Conservation (phyloP, 2,797 vertebrate species). For the Halcyon chelicuti region DNA sequence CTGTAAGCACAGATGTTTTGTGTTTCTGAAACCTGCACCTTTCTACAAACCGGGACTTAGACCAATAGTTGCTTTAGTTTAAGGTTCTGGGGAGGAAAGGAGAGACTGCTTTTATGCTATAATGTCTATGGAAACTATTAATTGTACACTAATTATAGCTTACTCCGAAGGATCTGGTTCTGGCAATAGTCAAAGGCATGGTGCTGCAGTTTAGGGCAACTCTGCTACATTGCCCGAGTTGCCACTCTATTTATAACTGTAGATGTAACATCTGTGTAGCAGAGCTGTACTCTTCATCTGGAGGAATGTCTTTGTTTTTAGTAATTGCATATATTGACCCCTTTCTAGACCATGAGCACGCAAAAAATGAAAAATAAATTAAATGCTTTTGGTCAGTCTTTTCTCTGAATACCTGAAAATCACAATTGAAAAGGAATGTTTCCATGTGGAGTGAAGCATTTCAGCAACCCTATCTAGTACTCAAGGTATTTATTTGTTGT, state of each 20-base stretch:
- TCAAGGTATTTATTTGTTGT: conserved; percentile 1
- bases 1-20: neutral
- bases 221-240: neutral
- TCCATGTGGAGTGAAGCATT: neutral
- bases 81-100: neutral
- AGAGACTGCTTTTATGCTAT: neutral
- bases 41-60: neutral
- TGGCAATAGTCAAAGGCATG: neutral
- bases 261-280: neutral
- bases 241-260: rapidly evolving
- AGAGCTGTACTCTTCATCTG: neutral
- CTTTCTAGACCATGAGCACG: neutral
- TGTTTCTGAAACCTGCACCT: neutral
- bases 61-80: neutral
- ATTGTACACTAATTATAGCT: neutral
- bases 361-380: neutral
- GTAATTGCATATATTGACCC: neutral
- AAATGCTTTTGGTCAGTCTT: neutral
- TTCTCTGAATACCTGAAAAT: neutral
- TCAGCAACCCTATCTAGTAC: neutral
- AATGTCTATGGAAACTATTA: neutral
- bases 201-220: neutral
- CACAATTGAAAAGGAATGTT: neutral
- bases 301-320: neutral
- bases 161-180: conserved; percentile 16